A percentile compares a stretch with the other conserved stretches of the same genome.
phyloP scores from a whole-genome alignment of 2,888 invertebrate species.

The Zaprionus obscuricornis region DNA sequence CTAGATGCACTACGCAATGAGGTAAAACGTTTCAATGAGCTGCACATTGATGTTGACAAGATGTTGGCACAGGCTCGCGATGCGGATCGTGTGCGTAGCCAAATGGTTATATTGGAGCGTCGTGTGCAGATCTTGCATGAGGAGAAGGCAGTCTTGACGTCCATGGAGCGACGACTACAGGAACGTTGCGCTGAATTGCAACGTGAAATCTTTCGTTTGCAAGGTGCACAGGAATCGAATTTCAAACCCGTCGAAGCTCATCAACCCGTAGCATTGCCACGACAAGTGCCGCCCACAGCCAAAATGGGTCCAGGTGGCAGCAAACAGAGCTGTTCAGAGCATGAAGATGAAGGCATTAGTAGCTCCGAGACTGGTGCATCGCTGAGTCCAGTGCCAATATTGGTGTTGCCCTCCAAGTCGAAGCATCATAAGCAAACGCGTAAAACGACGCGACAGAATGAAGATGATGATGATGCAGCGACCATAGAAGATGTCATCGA shows the following conservation, averaged over 20 bases:
- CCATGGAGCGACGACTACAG: slow-evolving; percentile 89
- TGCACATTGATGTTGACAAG: slow-evolving; percentile 91
- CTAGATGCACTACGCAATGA: slow-evolving; percentile 88
- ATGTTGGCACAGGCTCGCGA: slow-evolving; percentile 88
- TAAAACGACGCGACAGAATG: slow-evolving; percentile 31
- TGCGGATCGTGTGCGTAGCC: slow-evolving; percentile 88
- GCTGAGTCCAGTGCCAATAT: slow-evolving; percentile 87
- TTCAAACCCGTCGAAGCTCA: slow-evolving; percentile 81
- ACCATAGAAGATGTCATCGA: slow-evolving; percentile 95
- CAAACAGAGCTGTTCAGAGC: slow-evolving; percentile 87
- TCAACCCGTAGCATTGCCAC: slow-evolving; percentile 80
- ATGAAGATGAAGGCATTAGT: slow-evolving; percentile 94
- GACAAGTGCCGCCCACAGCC: slow-evolving; percentile 78
- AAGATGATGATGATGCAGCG: slow-evolving; percentile 86
- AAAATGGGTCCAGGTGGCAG: slow-evolving; percentile 56
- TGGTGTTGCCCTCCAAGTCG: slow-evolving; percentile 78
- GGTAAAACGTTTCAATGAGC: slow-evolving; percentile 90
- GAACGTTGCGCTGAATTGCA: slow-evolving; percentile 90
- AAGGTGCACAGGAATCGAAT: slow-evolving; percentile 82
- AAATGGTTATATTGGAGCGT: slow-evolving; percentile 88
- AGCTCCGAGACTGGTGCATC: slow-evolving; percentile 90
- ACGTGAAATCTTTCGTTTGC: slow-evolving; percentile 86
- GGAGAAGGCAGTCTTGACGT: slow-evolving; percentile 89
- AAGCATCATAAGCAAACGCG: slow-evolving; percentile 68
- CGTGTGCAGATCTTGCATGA: slow-evolving; percentile 91